Evolutionary conservation across 92 coral and sea anemone genomes (phyloP).

Genomic region (Parazoanthus atlanticus): DNA sequence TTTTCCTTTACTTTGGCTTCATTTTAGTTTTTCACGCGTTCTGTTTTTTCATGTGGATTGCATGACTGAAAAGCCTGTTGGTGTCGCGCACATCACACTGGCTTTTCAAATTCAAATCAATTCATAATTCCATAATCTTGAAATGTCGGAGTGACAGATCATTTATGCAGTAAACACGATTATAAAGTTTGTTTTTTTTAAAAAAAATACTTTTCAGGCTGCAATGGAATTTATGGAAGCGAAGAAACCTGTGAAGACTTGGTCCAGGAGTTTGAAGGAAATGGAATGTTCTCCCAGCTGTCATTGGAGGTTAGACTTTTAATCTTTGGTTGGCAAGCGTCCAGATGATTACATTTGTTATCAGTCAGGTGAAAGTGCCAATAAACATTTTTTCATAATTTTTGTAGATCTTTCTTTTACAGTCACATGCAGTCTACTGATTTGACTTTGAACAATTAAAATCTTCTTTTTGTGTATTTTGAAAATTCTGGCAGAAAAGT

Average conservation of each 20-base stretch:
- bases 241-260: constrained; percentile 91
- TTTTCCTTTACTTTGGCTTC: neutral
- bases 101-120: neutral
- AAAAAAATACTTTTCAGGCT: constrained; percentile 52
- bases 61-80: constrained; percentile 8
- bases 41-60: constrained; percentile 4
- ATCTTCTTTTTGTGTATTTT: too few species aligned
- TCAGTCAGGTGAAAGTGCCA: constrained; percentile 2
- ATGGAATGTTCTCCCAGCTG: constrained; percentile 94
- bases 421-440: too few species aligned
- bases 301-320: constrained; percentile 78
- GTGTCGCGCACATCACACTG: constrained; percentile 21
- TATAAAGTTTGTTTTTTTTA: neutral
- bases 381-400: neutral
- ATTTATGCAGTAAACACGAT: neutral
- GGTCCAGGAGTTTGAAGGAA: constrained; percentile 91
- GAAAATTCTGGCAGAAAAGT: too few species aligned
- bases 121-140: neutral
- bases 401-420: too few species aligned
- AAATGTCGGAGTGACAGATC: constrained; percentile 1
- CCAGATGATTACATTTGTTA: constrained; percentile 4
- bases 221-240: constrained; percentile 77
- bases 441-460: too few species aligned
- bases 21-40: neutral
- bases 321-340: constrained; percentile 20